Base-by-base conservation (phyloP, 2,888 invertebrate genomes). In the Leucoptera coffeella region DNA sequence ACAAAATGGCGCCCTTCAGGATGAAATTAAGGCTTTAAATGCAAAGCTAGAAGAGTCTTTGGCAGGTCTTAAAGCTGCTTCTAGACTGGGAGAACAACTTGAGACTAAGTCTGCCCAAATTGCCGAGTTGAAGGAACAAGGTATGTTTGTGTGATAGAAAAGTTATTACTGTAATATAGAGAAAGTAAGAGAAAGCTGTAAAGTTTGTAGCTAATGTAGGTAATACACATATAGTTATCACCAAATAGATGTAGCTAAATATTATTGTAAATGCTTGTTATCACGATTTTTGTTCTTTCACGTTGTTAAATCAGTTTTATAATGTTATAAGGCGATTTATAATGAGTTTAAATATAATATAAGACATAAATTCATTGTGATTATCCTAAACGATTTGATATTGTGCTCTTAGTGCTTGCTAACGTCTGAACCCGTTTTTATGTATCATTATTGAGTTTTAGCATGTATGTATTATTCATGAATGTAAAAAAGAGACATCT, bases 31-130 rank as follows among this genome's bases (percentile, higher is more conserved):
- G 1, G 64, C 53, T 23, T 57, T 86, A 1, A 80, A 80, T 45
- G 56, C 54, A 3, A 85, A 88, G 50, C 55, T 90, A 26, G 71
- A 75, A 15, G 91, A 92, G 43, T 85, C 89, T 3, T 78, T 84
- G 39, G 83, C 86, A 35, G 93, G 89, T 2, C 56, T 95, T 12
- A 79, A 82, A 46, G 94, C 94, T 0, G 94, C 94, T 0, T 77
- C 85, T 0, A 74, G 93, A 32, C 74, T 95, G 2, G 86, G 85
- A 19, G 87, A 90, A 48, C 89, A 93, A 50, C 71, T 95, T 23
- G 91, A 93, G 45, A 78, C 76, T 11, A 86, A 85, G 45, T 73
- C 79, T 4, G 80, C 82, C 26, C 73, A 75, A 33, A 78, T 87
- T 22, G 67, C 73, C 28, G 76, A 78, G 36, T 56, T 89, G 22